A percentile compares a stretch with the other conserved stretches of the same genome.
Conservation (phyloP, 2,888 invertebrate species). For the Paralinhomoeus sp. region DNA sequence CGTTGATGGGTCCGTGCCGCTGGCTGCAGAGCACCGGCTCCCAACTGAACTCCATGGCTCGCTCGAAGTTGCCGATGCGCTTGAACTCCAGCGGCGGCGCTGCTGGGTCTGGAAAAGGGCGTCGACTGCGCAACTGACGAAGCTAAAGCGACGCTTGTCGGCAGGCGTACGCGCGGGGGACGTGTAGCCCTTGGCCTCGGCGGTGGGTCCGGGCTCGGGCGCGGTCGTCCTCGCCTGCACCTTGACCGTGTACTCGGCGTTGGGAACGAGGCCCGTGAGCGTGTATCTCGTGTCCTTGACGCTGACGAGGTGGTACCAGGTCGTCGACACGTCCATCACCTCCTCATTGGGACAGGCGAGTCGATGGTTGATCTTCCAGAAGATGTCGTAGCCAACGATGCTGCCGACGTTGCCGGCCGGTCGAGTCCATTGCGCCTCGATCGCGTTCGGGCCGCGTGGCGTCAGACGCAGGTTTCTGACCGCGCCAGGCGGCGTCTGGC, state of each 20-base stretch:
- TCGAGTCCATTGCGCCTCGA: conserved; percentile 20
- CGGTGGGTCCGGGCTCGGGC: too few relatives aligned
- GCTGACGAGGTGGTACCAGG: conserved; percentile 23
- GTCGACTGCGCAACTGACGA: neutral
- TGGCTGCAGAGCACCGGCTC: conserved; percentile 24
- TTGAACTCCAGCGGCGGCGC: conserved; percentile 24
- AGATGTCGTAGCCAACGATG: conserved; percentile 25
- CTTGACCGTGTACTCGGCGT: conserved; percentile 22
- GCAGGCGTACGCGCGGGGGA: too few relatives aligned
- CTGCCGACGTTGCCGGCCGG: conserved; percentile 19
- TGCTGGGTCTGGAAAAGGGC: conserved; percentile 11
- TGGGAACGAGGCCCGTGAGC: conserved; percentile 23
- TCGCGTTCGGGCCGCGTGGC: conserved; percentile 12
- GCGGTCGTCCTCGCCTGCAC: conserved; percentile 17
- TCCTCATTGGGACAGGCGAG: conserved; percentile 25
- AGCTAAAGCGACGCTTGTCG: too few relatives aligned
- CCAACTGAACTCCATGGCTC: conserved; percentile 15
- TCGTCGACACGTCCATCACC: conserved; percentile 20
- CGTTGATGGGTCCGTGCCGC: conserved; percentile 22
- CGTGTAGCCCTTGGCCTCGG: too few relatives aligned
- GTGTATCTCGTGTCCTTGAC: conserved; percentile 23
- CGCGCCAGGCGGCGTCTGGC: neutral
- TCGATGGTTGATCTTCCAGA: conserved; percentile 22
- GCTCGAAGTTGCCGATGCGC: conserved; percentile 19
- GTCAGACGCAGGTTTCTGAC: conserved; percentile 1